Evolutionary conservation across 2,888 invertebrate genomes (phyloP).

Genomic region (Rambutsinella grinnellia): DNA sequence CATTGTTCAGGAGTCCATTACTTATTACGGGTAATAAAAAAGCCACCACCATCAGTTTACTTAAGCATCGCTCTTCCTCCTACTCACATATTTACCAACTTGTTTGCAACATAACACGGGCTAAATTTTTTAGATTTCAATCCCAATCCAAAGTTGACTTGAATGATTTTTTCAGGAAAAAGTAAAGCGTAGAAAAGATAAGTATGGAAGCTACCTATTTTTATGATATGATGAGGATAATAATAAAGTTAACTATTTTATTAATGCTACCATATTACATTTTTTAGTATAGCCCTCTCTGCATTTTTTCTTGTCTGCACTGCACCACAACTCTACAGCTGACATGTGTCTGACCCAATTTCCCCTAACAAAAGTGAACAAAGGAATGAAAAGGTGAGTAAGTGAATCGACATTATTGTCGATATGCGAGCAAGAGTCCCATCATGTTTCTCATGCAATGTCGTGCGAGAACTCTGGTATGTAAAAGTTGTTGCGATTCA

Average conservation of each 20-base stretch:
- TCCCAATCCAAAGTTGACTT: too few relatives aligned
- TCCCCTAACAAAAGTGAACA: constrained; percentile 41
- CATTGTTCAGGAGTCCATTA: neutral
- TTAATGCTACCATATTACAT: constrained; percentile 12
- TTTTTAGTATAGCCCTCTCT: constrained; percentile 6
- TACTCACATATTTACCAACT: constrained; percentile 38
- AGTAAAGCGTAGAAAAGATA: too few relatives aligned
- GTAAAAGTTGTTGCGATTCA: too few relatives aligned
- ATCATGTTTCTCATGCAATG: too few relatives aligned
- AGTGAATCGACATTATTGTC: neutral
- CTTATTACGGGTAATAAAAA: constrained; percentile 27
- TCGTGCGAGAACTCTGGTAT: too few relatives aligned
- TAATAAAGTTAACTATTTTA: constrained; percentile 14
- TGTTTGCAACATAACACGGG: too few relatives aligned
- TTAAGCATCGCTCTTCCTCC: constrained; percentile 48
- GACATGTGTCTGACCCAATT: constrained; percentile 53
- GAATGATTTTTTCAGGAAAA: too few relatives aligned
- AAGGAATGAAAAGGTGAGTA: constrained; percentile 16
- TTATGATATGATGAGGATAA: constrained; percentile 24
- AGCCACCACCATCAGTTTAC: constrained; percentile 41
- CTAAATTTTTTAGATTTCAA: too few relatives aligned
- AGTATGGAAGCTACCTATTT: too few relatives aligned
- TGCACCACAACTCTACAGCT: constrained; percentile 6
- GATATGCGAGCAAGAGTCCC: neutral
- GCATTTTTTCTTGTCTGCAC: neutral